A percentile compares a stretch with the other conserved stretches of the same genome.
Conservation (phyloP, 2,797 vertebrate species). For the Pantherophis alleghaniensis region DNA sequence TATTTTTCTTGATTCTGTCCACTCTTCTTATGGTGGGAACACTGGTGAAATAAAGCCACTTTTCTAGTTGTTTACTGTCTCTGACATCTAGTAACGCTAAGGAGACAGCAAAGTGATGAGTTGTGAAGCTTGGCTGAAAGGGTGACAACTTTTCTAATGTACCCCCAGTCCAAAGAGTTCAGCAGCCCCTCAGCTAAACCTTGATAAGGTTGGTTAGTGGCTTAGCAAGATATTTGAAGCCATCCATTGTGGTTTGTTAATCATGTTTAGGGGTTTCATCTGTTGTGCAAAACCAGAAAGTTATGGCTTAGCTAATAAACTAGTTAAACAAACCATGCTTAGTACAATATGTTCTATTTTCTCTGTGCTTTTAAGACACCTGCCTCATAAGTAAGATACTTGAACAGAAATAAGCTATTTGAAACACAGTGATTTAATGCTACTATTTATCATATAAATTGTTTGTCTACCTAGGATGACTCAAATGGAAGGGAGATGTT, state of each 20-base stretch:
- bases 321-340: not conserved
- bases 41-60: not conserved
- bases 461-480: not conserved
- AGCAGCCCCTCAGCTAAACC: not conserved
- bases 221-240: not conserved
- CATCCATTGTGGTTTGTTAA: not conserved
- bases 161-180: not conserved
- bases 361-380: not conserved
- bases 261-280: not conserved
- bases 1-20: not conserved
- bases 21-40: not conserved
- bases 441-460: not conserved
- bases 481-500: not conserved
- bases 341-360: not conserved
- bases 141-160: not conserved
- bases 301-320: not conserved
- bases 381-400: not conserved
- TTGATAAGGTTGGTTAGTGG: not conserved
- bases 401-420: not conserved
- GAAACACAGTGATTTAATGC: not conserved
- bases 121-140: not conserved
- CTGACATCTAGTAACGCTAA: not conserved
- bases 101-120: not conserved
- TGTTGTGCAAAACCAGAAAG: not conserved
- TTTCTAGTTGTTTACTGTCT: not conserved